These are phyloP conservation scores for Brachionichthys hirsutus DNA, from an alignment of 2,113 vertebrate species.

Conservation along the genomic window DNA sequence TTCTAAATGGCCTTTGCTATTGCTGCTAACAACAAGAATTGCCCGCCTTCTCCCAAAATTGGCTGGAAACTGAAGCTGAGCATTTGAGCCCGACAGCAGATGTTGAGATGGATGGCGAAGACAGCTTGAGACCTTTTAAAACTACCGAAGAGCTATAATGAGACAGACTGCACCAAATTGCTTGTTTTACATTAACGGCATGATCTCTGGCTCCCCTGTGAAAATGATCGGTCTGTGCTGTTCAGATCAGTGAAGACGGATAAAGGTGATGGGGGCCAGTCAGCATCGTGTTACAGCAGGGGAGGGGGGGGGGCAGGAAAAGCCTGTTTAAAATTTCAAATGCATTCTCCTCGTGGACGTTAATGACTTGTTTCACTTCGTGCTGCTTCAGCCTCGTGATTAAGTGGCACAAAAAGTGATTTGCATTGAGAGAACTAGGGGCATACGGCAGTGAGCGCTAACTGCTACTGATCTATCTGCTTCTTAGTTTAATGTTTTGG, in stretches of 20 bases:
- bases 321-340: constrained; percentile 34
- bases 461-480: too few species aligned
- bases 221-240: constrained; percentile 1
- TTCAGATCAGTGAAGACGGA: constrained; percentile 16
- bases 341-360: constrained; percentile 14
- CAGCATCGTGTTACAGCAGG: constrained; percentile 30
- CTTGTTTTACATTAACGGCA: not conserved
- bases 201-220: constrained; percentile 4
- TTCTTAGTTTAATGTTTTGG: too few species aligned
- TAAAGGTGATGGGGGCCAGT: constrained; percentile 19
- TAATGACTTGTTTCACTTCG: constrained; percentile 15
- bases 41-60: too few species aligned
- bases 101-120: constrained; percentile 4
- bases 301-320: constrained; percentile 8
- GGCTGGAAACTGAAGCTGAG: constrained; percentile 18
- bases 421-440: too few species aligned
- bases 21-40: not conserved
- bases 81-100: too few species aligned
- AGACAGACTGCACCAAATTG: constrained; percentile 4
- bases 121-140: constrained; percentile 1
- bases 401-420: constrained; percentile 22
- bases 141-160: not conserved
- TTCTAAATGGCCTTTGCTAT: too few species aligned
- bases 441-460: too few species aligned
- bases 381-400: constrained; percentile 10